Percentiles rank a stretch among this genome's conserved stretches.
These are phyloP conservation scores for Podarcis raffonei DNA, from an alignment of 2,113 vertebrate species.

Conservation along the genomic window DNA sequence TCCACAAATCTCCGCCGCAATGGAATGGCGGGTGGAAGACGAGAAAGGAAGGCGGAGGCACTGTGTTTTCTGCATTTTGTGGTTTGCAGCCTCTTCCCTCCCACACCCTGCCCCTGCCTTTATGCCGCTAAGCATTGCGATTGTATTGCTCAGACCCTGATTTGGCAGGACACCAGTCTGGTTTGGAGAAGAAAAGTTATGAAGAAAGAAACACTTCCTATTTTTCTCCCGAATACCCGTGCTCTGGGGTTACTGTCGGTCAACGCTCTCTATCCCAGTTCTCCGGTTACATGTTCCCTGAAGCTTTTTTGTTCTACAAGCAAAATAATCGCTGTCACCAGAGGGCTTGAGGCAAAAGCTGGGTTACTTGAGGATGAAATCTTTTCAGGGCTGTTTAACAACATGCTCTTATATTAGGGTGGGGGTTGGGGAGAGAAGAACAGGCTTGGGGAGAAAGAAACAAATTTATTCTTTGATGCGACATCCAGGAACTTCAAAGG, in stretches of 20 bases:
- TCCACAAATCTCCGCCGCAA: neutral
- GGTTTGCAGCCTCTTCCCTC: too few relatives aligned
- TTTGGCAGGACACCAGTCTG: neutral
- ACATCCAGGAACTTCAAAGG: neutral
- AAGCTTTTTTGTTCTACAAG: conserved; percentile 57
- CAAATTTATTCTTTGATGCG: neutral
- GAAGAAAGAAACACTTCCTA: neutral
- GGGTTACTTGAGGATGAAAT: conserved; percentile 51
- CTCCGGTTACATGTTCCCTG: conserved; percentile 72
- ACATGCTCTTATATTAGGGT: fast-evolving
- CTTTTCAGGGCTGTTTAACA: neutral
- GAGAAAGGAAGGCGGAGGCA: neutral
- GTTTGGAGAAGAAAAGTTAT: neutral
- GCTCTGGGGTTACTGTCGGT: conserved; percentile 75
- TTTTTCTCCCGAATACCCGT: neutral
- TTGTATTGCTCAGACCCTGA: neutral
- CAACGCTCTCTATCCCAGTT: conserved; percentile 70
- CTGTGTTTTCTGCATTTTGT: neutral
- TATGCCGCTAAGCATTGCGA: neutral
- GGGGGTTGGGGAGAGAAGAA: neutral
- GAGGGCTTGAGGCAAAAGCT: conserved; percentile 29
- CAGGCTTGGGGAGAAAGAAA: fast-evolving
- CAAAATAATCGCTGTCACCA: conserved; percentile 59
- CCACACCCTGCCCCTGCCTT: neutral
- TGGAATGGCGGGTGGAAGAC: neutral